Base-by-base conservation (phyloP, 2,797 vertebrate genomes). In the Accipiter minullus region DNA sequence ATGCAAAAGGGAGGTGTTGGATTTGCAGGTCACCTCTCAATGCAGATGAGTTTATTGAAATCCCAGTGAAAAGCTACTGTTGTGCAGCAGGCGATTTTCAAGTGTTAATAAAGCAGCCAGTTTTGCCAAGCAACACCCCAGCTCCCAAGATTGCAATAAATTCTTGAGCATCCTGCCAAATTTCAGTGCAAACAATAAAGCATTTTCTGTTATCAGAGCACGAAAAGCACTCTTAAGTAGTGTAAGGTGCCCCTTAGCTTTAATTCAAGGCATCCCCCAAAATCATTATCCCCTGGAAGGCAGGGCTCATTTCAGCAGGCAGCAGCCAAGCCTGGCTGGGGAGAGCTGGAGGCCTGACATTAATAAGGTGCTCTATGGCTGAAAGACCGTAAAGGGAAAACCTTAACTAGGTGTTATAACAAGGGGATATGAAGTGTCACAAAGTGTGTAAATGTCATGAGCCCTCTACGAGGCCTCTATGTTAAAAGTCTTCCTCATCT, bases 401-500 rank as follows among this genome's bases (percentile, higher is more conserved):
- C 52, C 74, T 96, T 97, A 96, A 97, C 85, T 96, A 96, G 95
- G 96, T 97, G 95, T 94, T 96, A 95, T 52, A 96, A 94, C 88
- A 67, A 95, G 90, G 91, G 92, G 92, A 93, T 96, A 86, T 84
- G 91, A 88, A 95, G 93, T 92, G 93, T 58, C 96, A 92, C 89
- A 84, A 76, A 87, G 79, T 23, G 73, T 74, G 80, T 92, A 96
- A 93, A 92, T 63, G 92, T 94, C 93, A 88, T 0, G 0, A 66
- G 72, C 72, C 66, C 72, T 91, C 74, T 47, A 48, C 2, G 6
- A 96, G 86, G 75, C 69, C 75, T 90, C 80, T 86, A 8, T 71
- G 66, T 90, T 94, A 79, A 85, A 96, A 90, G 47, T 71, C 67
- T 68, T 68, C 80, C 67, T 84, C 69, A 36, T 88, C 69, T 68